These are phyloP conservation scores for Proctacanthus coquilletti DNA, from an alignment of 1,140 invertebrate genomes.

Conservation along the genomic window DNA sequence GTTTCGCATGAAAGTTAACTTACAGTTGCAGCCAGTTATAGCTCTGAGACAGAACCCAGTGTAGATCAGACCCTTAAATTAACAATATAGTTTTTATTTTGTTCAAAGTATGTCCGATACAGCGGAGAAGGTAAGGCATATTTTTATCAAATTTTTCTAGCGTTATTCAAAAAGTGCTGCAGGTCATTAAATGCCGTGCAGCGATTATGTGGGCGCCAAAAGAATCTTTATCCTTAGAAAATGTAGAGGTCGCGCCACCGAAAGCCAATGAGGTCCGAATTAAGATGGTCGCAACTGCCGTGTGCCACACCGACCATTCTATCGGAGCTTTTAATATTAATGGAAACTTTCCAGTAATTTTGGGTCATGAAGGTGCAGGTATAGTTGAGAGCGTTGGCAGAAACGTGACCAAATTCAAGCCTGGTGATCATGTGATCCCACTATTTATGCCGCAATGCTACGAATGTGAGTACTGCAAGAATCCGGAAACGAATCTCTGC, in stretches of 20 bases:
- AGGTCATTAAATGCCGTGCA: slow-evolving; percentile 6
- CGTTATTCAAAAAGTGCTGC: no score
- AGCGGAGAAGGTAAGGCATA: no score
- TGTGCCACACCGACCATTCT: slow-evolving; percentile 38
- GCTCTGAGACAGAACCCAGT: no score
- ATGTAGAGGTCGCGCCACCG: slow-evolving; percentile 6
- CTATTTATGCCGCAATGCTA: slow-evolving; percentile 37
- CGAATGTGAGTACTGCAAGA: slow-evolving; percentile 36
- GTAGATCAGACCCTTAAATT: no score
- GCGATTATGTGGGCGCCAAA: slow-evolving; percentile 2
- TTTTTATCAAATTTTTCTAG: no score
- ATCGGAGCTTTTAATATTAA: slow-evolving; percentile 32
- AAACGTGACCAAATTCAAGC: slow-evolving; percentile 13
- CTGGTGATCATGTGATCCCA: slow-evolving; percentile 38
- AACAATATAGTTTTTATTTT: no score
- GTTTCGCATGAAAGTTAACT: no score
- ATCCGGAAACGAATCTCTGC: slow-evolving; percentile 30
- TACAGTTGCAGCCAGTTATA: no score
- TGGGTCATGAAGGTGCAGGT: slow-evolving; percentile 34
- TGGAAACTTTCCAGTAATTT: slow-evolving; percentile 34
- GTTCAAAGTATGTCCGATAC: no score
- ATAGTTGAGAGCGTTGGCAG: slow-evolving; percentile 36
- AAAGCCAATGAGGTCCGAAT: slow-evolving; percentile 7
- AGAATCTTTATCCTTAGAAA: slow-evolving; percentile 4
- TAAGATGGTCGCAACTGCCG: slow-evolving; percentile 31